phyloP scores from a whole-genome alignment of 2,797 vertebrate genomes.

The Lutjanus argentimaculatus region DNA sequence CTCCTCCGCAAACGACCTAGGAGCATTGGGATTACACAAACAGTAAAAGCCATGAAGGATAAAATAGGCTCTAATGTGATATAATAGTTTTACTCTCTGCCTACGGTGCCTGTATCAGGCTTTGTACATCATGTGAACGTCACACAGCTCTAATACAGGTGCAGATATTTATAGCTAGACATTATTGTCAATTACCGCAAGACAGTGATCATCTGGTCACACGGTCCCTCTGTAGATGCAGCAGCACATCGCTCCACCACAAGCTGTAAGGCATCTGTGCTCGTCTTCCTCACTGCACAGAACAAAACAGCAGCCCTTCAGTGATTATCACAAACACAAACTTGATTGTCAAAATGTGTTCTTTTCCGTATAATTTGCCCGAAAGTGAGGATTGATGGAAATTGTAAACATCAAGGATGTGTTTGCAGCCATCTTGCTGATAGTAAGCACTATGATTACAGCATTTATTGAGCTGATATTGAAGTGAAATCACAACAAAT shows the following conservation, averaged over 20 bases:
- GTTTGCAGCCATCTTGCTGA: slow-evolving; percentile 22
- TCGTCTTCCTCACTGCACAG: slow-evolving; percentile 91
- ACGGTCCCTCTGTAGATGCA: slow-evolving; percentile 82
- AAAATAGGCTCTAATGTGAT: not conserved
- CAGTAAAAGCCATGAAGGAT: not conserved
- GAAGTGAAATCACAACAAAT: slow-evolving; percentile 4
- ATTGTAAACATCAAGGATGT: not conserved
- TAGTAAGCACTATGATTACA: slow-evolving; percentile 18
- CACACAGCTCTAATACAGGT: slow-evolving; percentile 9
- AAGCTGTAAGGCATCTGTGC: slow-evolving; percentile 91
- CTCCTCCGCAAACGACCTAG: slow-evolving; percentile 93
- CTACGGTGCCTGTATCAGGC: not conserved
- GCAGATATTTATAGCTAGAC: slow-evolving; percentile 27
- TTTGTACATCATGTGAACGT: not conserved
- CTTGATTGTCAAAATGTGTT: slow-evolving; percentile 13
- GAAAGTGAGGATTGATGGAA: slow-evolving; percentile 27
- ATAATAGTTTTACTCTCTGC: not conserved
- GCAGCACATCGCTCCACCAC: slow-evolving; percentile 91
- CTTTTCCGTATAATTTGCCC: slow-evolving; percentile 24
- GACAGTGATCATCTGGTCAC: slow-evolving; percentile 87
- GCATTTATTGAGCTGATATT: slow-evolving; percentile 14
- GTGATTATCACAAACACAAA: slow-evolving; percentile 26
- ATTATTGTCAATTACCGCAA: slow-evolving; percentile 87
- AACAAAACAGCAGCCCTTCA: not conserved
- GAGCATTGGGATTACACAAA: slow-evolving; percentile 47